Conservation (phyloP, 2,888 invertebrate genomes). For the Pollenia griseotomentosa region DNA sequence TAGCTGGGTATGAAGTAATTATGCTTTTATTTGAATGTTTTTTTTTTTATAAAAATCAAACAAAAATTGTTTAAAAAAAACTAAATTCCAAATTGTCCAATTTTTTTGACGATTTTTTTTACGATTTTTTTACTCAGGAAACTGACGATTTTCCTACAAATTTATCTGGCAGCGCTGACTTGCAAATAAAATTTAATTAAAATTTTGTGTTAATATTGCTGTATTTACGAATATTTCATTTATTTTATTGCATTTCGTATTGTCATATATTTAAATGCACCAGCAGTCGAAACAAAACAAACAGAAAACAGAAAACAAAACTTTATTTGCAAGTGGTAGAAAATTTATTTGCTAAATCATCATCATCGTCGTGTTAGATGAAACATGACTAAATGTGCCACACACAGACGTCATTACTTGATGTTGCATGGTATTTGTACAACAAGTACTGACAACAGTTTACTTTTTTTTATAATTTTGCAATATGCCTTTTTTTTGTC, state of each 20-base stretch:
- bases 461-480: constrained; percentile 4
- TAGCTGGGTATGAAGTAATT: too few species aligned
- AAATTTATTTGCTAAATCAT: constrained; percentile 49
- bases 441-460: constrained; percentile 33
- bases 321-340: constrained; percentile 29
- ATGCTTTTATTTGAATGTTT: too few species aligned
- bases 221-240: background rate
- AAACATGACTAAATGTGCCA: constrained; percentile 65
- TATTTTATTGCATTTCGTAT: background rate
- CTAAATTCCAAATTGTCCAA: too few species aligned
- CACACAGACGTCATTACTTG: constrained; percentile 56
- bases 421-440: constrained; percentile 45
- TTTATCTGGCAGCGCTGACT: too few species aligned
- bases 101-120: too few species aligned
- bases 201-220: background rate
- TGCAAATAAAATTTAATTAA: constrained; percentile 24
- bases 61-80: too few species aligned
- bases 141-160: too few species aligned
- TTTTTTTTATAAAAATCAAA: too few species aligned
- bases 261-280: background rate
- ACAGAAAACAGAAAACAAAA: constrained; percentile 8
- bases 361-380: constrained; percentile 35
- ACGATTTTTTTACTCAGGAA: too few species aligned
- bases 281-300: background rate
- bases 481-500: constrained; percentile 5